phyloP scores from a whole-genome alignment of 2,888 invertebrate species.

The Yponomeuta plumbellus region DNA sequence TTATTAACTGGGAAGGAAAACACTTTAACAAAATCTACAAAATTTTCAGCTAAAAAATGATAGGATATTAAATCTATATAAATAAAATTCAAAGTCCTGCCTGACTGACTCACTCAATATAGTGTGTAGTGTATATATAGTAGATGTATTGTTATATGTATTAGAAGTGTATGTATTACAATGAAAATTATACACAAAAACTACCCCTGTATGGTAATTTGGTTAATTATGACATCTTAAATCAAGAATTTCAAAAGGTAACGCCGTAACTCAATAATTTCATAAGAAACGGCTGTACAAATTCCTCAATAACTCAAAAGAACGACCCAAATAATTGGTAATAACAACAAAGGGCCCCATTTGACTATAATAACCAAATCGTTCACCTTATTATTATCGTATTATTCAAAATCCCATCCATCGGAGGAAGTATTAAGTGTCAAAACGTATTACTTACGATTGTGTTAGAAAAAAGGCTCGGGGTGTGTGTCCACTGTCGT shows the following conservation, averaged over 20 bases:
- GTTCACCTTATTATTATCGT: conserved; percentile 35
- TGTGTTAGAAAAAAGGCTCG: conserved; percentile 30
- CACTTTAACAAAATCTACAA: too few species aligned
- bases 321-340: conserved; percentile 31
- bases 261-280: conserved; percentile 31
- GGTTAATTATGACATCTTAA: conserved; percentile 71
- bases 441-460: conserved; percentile 58
- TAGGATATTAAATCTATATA: too few species aligned
- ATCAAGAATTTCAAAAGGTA: conserved; percentile 39
- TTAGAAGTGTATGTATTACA: too few species aligned
- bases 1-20: too few species aligned
- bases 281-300: conserved; percentile 29
- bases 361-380: background rate
- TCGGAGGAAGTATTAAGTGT: conserved; percentile 68
- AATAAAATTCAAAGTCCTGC: too few species aligned
- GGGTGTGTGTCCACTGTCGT: conserved; percentile 33
- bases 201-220: background rate
- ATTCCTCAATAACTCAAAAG: conserved; percentile 46
- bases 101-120: too few species aligned
- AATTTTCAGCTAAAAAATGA: too few species aligned
- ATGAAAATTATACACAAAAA: background rate
- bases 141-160: too few species aligned
- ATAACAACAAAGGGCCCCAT: background rate
- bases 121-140: too few species aligned
- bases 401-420: conserved; percentile 52